A percentile compares a stretch with the other conserved stretches of the same genome.
Evolutionary conservation across 2,888 invertebrate genomes (phyloP).

Genomic region (Tenthredo mesomela): DNA sequence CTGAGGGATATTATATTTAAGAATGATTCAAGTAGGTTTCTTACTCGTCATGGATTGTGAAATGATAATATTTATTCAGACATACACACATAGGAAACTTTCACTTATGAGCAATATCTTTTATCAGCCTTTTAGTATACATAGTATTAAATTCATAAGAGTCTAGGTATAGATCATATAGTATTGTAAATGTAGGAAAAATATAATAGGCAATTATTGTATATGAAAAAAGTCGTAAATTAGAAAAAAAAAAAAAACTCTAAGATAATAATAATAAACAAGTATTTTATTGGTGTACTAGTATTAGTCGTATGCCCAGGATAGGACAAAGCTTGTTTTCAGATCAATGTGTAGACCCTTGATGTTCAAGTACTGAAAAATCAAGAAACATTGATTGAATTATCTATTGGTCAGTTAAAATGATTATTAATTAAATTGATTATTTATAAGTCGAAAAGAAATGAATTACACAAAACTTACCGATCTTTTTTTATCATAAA

Average conservation of each 20-base stretch:
- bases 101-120: not conserved
- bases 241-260: not conserved
- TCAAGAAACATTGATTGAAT: not conserved
- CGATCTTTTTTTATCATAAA: slow-evolving; percentile 61
- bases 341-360: slow-evolving; percentile 63
- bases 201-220: not conserved
- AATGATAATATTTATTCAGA: slow-evolving; percentile 22
- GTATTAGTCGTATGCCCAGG: slow-evolving; percentile 61
- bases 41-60: not conserved
- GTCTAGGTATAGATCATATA: not conserved
- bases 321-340: slow-evolving; percentile 61
- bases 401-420: not conserved
- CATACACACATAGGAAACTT: not conserved
- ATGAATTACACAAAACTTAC: slow-evolving; percentile 62
- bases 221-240: not conserved
- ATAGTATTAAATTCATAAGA: not conserved
- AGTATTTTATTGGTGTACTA: not conserved
- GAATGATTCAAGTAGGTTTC: not conserved
- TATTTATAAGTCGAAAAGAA: slow-evolving; percentile 55
- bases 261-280: not conserved
- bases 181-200: not conserved
- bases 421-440: not conserved
- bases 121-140: slow-evolving; percentile 11
- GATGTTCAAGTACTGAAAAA: slow-evolving; percentile 63
- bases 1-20: not conserved